Evolutionary conservation across 2,113 vertebrate genomes (phyloP).

Genomic region (Galemys pyrenaicus): DNA sequence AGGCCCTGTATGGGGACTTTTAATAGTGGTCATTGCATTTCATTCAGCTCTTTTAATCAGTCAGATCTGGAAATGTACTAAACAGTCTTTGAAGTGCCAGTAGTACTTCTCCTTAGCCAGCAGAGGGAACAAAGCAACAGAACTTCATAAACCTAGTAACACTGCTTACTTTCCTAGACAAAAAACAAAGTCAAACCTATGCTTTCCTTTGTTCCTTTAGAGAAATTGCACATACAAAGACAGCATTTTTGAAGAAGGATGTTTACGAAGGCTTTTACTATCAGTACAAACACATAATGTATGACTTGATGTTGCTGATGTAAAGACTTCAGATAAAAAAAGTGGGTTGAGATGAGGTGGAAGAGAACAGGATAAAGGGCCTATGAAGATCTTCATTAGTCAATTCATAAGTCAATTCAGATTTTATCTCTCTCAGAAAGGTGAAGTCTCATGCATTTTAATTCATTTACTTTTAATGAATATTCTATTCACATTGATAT

Average conservation of each 20-base stretch:
- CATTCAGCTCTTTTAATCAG: background rate
- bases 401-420: background rate
- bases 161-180: background rate
- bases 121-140: slow-evolving; percentile 50
- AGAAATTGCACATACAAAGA: background rate
- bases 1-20: background rate
- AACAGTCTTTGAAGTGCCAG: background rate
- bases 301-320: background rate
- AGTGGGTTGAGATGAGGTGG: background rate
- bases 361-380: fast-evolving
- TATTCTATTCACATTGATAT: background rate
- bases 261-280: background rate
- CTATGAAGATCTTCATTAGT: fast-evolving
- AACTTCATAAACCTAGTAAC: background rate
- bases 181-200: background rate
- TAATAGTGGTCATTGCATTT: background rate
- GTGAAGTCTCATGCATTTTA: background rate
- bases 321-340: background rate
- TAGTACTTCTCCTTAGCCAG: background rate
- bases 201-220: background rate
- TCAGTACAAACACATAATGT: background rate
- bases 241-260: background rate
- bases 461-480: background rate
- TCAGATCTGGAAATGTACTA: background rate
- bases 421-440: background rate